Base-by-base conservation (phyloP, 2,888 invertebrate species). In the Zygothrica quintamaculata region DNA sequence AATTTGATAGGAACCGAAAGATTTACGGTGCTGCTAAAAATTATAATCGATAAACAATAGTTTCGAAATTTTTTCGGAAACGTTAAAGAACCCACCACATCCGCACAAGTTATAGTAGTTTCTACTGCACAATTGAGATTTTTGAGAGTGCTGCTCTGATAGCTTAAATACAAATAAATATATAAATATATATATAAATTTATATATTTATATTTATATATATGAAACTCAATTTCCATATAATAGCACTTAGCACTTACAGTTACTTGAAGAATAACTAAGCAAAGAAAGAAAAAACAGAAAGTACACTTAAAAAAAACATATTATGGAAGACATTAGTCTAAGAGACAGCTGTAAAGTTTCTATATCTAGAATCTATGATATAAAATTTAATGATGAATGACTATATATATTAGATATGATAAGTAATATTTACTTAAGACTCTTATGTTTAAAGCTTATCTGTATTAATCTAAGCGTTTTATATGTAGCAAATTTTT, bases 381-480 rank as follows among this genome's bases (percentile, higher is more conserved):
- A 34, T 33, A 47, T 16, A 59, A 15, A 51, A 37, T 62, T 36
- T 58, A 37, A 67, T 37, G 52, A 69, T 55, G 50, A 64, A 64
- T 65, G 84, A 84, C 84, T 86, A 73, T 71, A 40, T 71, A n/a
- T n/a, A n/a, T n/a, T n/a, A 59, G 43, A 36, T 43, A 51, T 50
- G 52, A 67, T 66, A 84, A 87, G 82, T 82, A 87, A 87, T 82
- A 82, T 84, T 82, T 87, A 87, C 81, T 87, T 84, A 56, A 60
- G 18, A 22, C 18, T 22, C 18, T 22, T n/a, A 43, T 3, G 18
- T 3, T 22, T 22, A 22, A 5, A 22, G 18, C 18, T 22, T 22
- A 22, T 22, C 18, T 22, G 18, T 22, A 22, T 22, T 22, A 22
- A 22, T 22, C 18, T 22, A 22, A 22, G 25, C 47, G 51, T 40